These are phyloP conservation scores for Lycocorax pyrrhopterus DNA, from an alignment of 2,113 vertebrate genomes.

Conservation along the genomic window DNA sequence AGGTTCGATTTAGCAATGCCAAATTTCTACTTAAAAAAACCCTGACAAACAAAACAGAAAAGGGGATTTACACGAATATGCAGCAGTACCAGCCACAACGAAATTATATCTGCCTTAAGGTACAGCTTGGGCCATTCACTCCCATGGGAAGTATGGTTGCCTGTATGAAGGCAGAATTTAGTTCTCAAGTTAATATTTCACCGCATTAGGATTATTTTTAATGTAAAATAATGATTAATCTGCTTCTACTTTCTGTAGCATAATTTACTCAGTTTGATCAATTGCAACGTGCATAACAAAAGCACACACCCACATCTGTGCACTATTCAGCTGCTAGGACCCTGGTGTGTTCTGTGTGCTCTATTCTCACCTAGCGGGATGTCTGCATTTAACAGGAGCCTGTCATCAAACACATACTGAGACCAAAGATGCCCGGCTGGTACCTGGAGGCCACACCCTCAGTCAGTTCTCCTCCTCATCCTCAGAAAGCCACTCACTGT, in stretches of 20 bases:
- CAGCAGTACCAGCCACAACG: not conserved
- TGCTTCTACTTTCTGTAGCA: not conserved
- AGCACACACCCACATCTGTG: not conserved
- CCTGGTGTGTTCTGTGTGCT: not conserved
- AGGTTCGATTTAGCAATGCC: not conserved
- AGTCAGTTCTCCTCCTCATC: not conserved
- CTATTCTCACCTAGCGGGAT: not conserved
- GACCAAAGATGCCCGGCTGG: not conserved
- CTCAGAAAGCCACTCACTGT: not conserved
- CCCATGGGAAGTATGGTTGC: not conserved
- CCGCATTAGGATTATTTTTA: not conserved
- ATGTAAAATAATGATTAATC: not conserved
- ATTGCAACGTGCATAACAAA: not conserved
- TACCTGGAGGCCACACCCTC: not conserved
- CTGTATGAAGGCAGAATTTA: not conserved
- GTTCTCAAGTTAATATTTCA: not conserved
- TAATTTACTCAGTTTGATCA: not conserved
- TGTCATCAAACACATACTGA: not conserved
- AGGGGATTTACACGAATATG: not conserved
- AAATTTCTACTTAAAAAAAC: not conserved
- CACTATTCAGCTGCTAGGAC: not conserved
- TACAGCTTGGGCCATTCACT: not conserved
- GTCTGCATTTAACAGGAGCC: not conserved
- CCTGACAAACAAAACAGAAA: not conserved
- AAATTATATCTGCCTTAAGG: not conserved